Percentiles rank a stretch among this genome's conserved stretches.
Conservation (phyloP, 2,113 vertebrate species). For the Sula dactylatra region DNA sequence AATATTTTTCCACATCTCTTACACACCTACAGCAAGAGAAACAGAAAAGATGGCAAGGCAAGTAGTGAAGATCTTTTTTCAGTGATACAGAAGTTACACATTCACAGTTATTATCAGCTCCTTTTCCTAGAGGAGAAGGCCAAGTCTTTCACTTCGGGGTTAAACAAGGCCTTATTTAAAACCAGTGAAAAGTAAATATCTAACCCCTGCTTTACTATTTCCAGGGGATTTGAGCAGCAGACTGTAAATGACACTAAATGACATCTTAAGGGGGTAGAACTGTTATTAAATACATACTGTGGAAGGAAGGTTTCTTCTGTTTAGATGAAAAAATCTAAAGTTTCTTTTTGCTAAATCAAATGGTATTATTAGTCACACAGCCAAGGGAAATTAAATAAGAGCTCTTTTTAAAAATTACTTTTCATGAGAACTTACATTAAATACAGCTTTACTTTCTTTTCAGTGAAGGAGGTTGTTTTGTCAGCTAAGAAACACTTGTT, state of each 20-base stretch:
- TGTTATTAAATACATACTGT: not conserved
- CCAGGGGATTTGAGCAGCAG: constrained; percentile 9
- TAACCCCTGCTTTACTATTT: constrained; percentile 5
- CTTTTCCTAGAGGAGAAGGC: not conserved
- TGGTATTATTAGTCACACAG: not conserved
- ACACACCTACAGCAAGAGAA: not conserved
- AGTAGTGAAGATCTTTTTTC: not conserved
- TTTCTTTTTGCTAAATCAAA: not conserved
- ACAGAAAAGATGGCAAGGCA: not conserved
- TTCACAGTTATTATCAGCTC: constrained; percentile 17
- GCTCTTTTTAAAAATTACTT: not conserved
- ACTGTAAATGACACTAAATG: constrained; percentile 43
- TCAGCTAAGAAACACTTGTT: not conserved
- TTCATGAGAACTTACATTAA: not conserved
- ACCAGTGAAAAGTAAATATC: constrained; percentile 34
- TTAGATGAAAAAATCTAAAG: not conserved
- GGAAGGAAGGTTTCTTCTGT: not conserved
- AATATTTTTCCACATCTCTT: not conserved
- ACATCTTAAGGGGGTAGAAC: constrained; percentile 4
- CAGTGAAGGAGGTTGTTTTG: not conserved
- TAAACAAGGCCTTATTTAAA: constrained; percentile 44
- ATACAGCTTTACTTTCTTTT: not conserved
- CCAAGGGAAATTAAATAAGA: not conserved
- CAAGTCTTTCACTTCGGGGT: constrained; percentile 1
- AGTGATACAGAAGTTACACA: not conserved